These are phyloP conservation scores for Spatula versicolor DNA, from an alignment of 2,797 vertebrate genomes.

Conservation along the genomic window DNA sequence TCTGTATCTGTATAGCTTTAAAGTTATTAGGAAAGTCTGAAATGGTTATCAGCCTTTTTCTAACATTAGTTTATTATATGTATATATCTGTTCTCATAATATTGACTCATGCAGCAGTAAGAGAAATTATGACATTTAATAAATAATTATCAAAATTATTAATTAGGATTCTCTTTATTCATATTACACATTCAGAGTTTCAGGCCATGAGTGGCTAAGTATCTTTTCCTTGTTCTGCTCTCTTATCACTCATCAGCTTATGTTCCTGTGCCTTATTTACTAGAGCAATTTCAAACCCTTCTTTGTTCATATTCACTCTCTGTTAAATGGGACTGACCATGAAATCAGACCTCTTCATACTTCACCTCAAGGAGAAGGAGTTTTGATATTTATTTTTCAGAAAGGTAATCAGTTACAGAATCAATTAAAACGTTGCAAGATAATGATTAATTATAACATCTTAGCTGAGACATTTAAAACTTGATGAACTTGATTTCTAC, in stretches of 20 bases:
- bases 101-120: not conserved
- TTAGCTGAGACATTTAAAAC: not conserved
- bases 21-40: not conserved
- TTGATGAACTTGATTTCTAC: not conserved
- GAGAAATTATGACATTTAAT: not conserved
- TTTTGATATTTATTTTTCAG: not conserved
- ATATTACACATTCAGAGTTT: not conserved
- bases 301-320: not conserved
- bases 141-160: not conserved
- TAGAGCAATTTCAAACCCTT: not conserved
- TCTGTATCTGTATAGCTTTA: not conserved
- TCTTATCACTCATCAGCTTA: not conserved
- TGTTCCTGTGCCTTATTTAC: not conserved
- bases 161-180: not conserved
- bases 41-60: not conserved
- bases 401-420: not conserved
- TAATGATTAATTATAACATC: not conserved
- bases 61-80: not conserved
- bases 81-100: not conserved
- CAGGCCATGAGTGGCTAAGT: not conserved
- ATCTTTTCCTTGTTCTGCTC: not conserved
- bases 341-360: not conserved
- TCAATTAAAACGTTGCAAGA: not conserved
- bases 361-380: not conserved
- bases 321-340: not conserved